Evolutionary conservation across 1,140 invertebrate genomes (phyloP).

Genomic region (Lordiphosa clarofinis): DNA sequence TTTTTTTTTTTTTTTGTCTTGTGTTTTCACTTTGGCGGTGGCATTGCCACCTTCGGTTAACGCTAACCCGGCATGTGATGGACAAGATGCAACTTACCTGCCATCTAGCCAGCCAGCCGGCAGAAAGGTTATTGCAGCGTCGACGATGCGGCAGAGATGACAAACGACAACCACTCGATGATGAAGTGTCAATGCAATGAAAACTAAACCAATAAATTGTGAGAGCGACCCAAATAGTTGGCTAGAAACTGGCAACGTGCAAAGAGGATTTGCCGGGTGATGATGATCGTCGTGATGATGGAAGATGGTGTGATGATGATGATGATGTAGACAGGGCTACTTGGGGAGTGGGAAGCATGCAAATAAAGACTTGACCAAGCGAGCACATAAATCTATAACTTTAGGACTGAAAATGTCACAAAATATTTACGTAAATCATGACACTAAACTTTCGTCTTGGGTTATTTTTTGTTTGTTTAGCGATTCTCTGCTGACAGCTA

Average conservation of each 20-base stretch:
- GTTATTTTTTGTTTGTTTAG: background rate
- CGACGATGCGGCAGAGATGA: conserved; percentile 54
- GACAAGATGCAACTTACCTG: conserved; percentile 42
- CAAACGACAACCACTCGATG: conserved; percentile 73
- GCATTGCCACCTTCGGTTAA: conserved; percentile 48
- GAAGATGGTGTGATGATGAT: background rate
- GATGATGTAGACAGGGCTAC: conserved; percentile 1
- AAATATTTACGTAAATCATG: conserved; percentile 4
- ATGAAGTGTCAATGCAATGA: conserved; percentile 80
- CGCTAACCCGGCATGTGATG: conserved; percentile 46
- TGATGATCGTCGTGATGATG: background rate
- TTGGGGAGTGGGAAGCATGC: conserved; percentile 11
- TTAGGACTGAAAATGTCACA: conserved; percentile 5
- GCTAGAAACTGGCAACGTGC: conserved; percentile 69
- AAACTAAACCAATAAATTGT: conserved; percentile 80
- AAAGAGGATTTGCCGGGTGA: conserved; percentile 61
- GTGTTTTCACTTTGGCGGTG: conserved; percentile 45
- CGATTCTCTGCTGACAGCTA: background rate
- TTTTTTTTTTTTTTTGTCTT: conserved; percentile 23
- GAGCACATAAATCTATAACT: conserved; percentile 2
- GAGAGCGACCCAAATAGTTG: conserved; percentile 79
- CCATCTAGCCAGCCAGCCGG: conserved; percentile 32
- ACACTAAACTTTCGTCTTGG: background rate
- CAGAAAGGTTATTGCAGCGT: conserved; percentile 36
- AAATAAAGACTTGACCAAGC: conserved; percentile 9